phyloP scores from a whole-genome alignment of 2,888 invertebrate genomes.

The Pyralis farinalis region DNA sequence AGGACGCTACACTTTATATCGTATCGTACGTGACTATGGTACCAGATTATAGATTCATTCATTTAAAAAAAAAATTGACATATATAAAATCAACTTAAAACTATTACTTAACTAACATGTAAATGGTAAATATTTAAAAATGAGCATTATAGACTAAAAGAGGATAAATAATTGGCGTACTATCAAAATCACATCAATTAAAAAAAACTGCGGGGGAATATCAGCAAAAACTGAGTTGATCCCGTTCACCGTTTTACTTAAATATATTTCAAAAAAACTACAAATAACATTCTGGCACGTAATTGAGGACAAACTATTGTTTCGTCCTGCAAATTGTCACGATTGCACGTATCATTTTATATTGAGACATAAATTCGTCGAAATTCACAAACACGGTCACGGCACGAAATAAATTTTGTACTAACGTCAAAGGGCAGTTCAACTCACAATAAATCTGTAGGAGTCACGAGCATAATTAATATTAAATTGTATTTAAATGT shows the following conservation, averaged over 20 bases:
- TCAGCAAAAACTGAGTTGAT: conserved; percentile 51
- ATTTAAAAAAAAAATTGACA: conserved; percentile 44
- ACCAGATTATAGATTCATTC: conserved; percentile 47
- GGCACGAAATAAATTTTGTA: conserved; percentile 57
- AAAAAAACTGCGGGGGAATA: conserved; percentile 38
- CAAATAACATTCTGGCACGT: conserved; percentile 76
- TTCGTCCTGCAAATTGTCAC: conserved; percentile 52
- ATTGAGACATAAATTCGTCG: conserved; percentile 63
- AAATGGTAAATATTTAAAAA: conserved; percentile 75
- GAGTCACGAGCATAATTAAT: conserved; percentile 29
- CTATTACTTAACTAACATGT: conserved; percentile 63
- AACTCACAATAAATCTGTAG: conserved; percentile 27
- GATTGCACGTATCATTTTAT: conserved; percentile 32
- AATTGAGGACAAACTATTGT: conserved; percentile 53
- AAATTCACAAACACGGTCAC: conserved; percentile 47
- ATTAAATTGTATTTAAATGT: conserved; percentile 19
- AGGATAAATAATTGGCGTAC: conserved; percentile 72
- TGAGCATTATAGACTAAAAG: conserved; percentile 75
- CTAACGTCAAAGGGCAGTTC: conserved; percentile 51
- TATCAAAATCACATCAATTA: conserved; percentile 62
- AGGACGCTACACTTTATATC: conserved; percentile 39
- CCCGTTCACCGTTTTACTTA: conserved; percentile 50
- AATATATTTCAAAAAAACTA: conserved; percentile 60
- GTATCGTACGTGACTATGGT: conserved; percentile 46
- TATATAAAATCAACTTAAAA: conserved; percentile 57